Conservation (phyloP, 2,888 invertebrate species). For the Hirtodrosophila confusa region DNA sequence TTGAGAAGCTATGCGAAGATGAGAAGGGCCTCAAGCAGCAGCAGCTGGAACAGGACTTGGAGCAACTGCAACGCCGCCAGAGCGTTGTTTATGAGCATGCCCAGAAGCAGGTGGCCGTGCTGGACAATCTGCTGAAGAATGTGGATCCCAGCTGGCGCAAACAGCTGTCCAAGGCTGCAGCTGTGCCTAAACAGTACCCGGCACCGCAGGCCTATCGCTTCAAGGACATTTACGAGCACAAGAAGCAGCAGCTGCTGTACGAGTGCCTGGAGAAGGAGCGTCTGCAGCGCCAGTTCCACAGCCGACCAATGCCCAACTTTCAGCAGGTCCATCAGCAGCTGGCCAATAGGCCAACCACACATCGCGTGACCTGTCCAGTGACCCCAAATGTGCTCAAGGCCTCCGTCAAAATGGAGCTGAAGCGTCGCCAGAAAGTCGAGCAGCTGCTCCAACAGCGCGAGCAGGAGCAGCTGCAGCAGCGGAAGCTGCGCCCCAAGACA, state of each 20-base stretch:
- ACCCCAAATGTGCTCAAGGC: constrained; percentile 67
- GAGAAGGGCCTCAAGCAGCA: neutral
- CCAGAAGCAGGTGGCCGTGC: constrained; percentile 21
- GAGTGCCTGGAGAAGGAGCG: constrained; percentile 42
- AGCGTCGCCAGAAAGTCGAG: constrained; percentile 39
- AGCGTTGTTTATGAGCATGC: constrained; percentile 25
- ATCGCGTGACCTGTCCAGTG: constrained; percentile 52
- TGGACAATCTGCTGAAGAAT: constrained; percentile 19
- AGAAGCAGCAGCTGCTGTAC: constrained; percentile 31
- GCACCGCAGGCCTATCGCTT: constrained; percentile 57
- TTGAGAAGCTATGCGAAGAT: neutral
- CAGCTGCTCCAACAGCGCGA: constrained; percentile 40
- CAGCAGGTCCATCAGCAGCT: constrained; percentile 42
- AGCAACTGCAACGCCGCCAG: constrained; percentile 23
- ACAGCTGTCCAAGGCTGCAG: neutral
- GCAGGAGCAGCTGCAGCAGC: constrained; percentile 9
- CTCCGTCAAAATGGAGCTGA: constrained; percentile 38
- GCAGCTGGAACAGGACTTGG: constrained; percentile 7
- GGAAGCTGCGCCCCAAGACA: constrained; percentile 3
- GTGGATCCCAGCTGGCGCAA: constrained; percentile 18
- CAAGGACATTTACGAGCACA: constrained; percentile 64
- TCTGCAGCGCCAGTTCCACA: constrained; percentile 58
- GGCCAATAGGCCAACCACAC: constrained; percentile 21
- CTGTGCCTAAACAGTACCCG: neutral
- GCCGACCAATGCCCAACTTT: constrained; percentile 74